phyloP scores from a whole-genome alignment of 2,797 vertebrate genomes.

The Malurus splendens region DNA sequence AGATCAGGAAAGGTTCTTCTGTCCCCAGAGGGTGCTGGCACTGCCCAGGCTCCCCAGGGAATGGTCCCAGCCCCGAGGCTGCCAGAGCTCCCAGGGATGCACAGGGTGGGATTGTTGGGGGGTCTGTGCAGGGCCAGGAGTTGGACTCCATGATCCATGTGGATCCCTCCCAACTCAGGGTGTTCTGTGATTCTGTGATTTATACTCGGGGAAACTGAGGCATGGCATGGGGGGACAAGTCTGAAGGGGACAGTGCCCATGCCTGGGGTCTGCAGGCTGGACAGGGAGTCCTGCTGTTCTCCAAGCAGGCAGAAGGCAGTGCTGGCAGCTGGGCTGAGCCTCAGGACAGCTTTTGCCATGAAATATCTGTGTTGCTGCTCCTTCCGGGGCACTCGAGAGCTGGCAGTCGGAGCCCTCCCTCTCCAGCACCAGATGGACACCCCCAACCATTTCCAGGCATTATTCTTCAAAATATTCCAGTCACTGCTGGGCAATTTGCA shows the following conservation, averaged over 20 bases:
- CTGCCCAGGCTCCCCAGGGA: background rate
- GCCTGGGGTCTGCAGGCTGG: background rate
- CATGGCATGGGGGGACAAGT: rapidly evolving
- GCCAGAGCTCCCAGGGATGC: background rate
- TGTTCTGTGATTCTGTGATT: background rate
- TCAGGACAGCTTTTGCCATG: background rate
- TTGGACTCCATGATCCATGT: background rate
- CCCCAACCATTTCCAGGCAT: background rate
- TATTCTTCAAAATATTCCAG: background rate
- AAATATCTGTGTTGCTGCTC: background rate
- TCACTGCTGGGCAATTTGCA: background rate
- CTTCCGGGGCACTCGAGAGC: background rate
- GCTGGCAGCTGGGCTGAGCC: background rate
- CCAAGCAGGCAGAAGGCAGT: background rate
- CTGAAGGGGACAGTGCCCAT: background rate
- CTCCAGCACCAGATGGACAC: background rate
- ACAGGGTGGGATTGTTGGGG: background rate
- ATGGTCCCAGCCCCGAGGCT: background rate
- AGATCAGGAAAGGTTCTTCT: rapidly evolving
- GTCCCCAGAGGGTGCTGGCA: background rate
- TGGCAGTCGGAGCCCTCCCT: background rate
- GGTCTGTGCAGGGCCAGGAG: background rate
- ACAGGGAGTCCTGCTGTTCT: background rate
- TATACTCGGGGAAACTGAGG: background rate
- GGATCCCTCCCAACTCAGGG: background rate